Base-by-base conservation (phyloP, 2,888 invertebrate species). In the Seira ritae region DNA sequence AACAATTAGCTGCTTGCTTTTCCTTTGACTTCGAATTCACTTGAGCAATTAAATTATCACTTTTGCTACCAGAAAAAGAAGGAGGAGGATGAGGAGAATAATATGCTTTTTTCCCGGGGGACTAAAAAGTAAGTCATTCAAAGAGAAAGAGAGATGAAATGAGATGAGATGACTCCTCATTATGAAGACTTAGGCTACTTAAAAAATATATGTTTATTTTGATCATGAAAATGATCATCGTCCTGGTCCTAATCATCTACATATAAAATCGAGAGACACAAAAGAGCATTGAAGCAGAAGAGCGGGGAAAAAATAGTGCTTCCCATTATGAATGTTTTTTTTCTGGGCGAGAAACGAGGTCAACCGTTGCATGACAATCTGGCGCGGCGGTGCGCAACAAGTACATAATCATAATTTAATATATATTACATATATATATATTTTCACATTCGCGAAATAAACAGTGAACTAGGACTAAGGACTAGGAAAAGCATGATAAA, bases 331-430 rank as follows among this genome's bases (percentile, higher is more conserved):
- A 68, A 77, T 75, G 74, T 70, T 76, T 76, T 82, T 75, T 77
- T 68, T 82, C 73, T 78, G 69, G 69, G 72, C 55, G 60, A 80
- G 77, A 82, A 82, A 82, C 82, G 82, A 82, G 82, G 82, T 82
- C 82, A 82, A 82, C 82, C 82, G 82, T 82, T 82, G 82, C 72
- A 77, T 72, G 72, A 72, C 82, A 82, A 82, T 82, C 62, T 68
- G 71, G 72, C 68, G 71, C 77, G 31, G 31, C 31, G 31, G 31
- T 31, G 73, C 79, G 66, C 79, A 82, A 77, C 82, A 82, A 82
- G 73, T 67, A 20, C 23, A 67, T 67, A 31, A 31, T 31, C 31
- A 31, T 31, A 31, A 31, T 31, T n/a, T 60, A 60, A 60, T 60
- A 60, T 15, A 60, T n/a, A 60, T 60, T 60, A 19, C 76, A 76